These are phyloP conservation scores for Odontamblyopus rebecca DNA, from an alignment of 2,797 vertebrate genomes.

Conservation along the genomic window DNA sequence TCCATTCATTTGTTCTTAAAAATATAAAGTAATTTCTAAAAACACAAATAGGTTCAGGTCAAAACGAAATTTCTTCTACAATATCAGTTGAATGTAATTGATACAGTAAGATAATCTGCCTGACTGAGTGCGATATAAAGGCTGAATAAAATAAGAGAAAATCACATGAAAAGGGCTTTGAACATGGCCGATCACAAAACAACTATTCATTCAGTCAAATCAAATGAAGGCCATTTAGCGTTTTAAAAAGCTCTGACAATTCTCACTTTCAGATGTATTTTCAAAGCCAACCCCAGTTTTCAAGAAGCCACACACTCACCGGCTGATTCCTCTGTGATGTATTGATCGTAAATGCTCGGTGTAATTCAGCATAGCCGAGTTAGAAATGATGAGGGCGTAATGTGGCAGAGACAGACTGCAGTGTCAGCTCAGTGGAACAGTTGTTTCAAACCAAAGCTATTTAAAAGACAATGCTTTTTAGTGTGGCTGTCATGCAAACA, in stretches of 20 bases:
- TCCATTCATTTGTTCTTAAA: not conserved
- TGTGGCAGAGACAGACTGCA: conserved; percentile 10
- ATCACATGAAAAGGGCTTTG: conserved; percentile 51
- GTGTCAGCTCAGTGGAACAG: not conserved
- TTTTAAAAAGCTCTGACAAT: conserved; percentile 41
- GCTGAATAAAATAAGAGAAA: conserved; percentile 40
- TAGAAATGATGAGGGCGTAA: conserved; percentile 32
- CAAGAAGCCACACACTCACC: conserved; percentile 13
- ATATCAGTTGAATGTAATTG: conserved; percentile 47
- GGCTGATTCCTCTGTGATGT: conserved; percentile 14
- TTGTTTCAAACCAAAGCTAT: not conserved
- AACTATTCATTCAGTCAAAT: conserved; percentile 44
- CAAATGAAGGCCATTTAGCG: conserved; percentile 44
- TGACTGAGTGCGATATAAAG: conserved; percentile 34
- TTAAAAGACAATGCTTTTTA: not conserved
- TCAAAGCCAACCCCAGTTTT: conserved; percentile 29
- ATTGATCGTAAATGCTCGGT: not conserved
- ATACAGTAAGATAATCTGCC: conserved; percentile 47
- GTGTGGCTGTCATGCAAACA: not conserved
- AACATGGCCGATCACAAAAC: conserved; percentile 54
- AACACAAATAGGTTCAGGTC: too few relatives aligned
- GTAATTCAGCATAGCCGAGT: conserved; percentile 15
- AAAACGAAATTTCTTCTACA: conserved; percentile 25
- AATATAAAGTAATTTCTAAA: conserved; percentile 28
- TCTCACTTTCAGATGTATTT: conserved; percentile 34